Base-by-base conservation (phyloP, 2,888 invertebrate species). In the Stenotaenia linearis region DNA sequence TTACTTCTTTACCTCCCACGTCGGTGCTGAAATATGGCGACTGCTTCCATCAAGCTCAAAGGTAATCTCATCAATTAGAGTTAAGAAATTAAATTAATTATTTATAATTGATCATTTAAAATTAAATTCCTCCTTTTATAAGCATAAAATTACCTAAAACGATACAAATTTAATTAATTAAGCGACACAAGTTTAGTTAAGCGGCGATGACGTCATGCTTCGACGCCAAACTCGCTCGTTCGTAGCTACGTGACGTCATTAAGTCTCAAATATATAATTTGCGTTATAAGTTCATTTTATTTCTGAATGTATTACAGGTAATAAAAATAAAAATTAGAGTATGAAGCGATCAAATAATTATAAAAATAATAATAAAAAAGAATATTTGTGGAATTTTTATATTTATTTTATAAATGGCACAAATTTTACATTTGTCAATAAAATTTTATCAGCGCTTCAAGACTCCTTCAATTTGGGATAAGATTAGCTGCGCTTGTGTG, bases 401-500 rank as follows among this genome's bases (percentile, higher is more conserved):
- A 6, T 32, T 32, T 6, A 9, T 32, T 32, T 4, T 32, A 32
- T 6, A 32, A 32, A 32, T 32, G 32, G 32, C 32, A 32, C 32
- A 32, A 9, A 6, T 32, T 32, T 32, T 32, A 32, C 32, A 6
- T 32, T 32, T 32, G 9, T 6, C 32, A 4, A 32, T 32, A 6
- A 6, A 32, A 32, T 32, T 32, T 40, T 12, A 40, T 56, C 56
- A 21, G 23, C 4, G 56, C 30, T 61, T 78, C 75, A 80, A 40
- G 6, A 61, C 40, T 15, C 80, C 61, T 77, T 81, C 82, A 40
- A 83, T 83, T 74, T 84, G 93, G 83, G 90, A 89, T 3, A 95
- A 85, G 15, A 91, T 88, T 85, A 90, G 89, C 81, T 90, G 84
- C 0, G 96, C 96, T 9, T 90, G 87, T 32, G 86, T 85, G 84